Evolutionary conservation across 2,888 invertebrate species (phyloP).

Genomic region (Lordiphosa fenestrarum): DNA sequence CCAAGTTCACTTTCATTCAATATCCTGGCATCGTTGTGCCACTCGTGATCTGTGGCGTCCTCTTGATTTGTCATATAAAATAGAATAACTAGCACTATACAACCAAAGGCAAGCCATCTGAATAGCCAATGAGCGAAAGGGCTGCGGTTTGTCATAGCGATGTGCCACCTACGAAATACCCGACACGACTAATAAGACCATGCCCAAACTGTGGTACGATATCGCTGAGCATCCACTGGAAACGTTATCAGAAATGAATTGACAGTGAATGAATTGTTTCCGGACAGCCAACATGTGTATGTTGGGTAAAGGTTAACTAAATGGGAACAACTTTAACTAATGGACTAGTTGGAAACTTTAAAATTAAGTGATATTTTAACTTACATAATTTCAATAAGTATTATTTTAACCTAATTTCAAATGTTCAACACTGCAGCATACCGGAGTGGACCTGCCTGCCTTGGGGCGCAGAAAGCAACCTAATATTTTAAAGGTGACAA

Average conservation of each 20-base stretch:
- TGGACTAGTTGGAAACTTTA: too few species aligned
- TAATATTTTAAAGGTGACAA: too few species aligned
- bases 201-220: not conserved
- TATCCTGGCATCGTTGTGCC: not conserved
- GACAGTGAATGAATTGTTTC: too few species aligned
- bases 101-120: conserved; percentile 28
- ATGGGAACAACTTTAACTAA: too few species aligned
- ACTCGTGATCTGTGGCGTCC: not conserved
- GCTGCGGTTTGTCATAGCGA: conserved; percentile 16
- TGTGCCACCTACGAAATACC: conserved; percentile 1
- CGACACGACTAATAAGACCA: conserved; percentile 19
- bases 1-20: not conserved
- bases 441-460: too few species aligned
- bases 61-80: not conserved
- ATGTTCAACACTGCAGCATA: too few species aligned
- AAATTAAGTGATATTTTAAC: too few species aligned
- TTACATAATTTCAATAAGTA: too few species aligned
- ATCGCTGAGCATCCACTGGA: not conserved
- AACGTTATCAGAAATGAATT: not conserved
- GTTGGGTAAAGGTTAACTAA: too few species aligned
- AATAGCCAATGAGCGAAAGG: conserved; percentile 9
- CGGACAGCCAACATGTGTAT: too few species aligned
- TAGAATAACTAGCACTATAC: not conserved
- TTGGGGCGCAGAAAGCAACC: too few species aligned
- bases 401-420: too few species aligned